phyloP scores from a whole-genome alignment of 2,797 vertebrate species.

The Sarcophilus harrisii region DNA sequence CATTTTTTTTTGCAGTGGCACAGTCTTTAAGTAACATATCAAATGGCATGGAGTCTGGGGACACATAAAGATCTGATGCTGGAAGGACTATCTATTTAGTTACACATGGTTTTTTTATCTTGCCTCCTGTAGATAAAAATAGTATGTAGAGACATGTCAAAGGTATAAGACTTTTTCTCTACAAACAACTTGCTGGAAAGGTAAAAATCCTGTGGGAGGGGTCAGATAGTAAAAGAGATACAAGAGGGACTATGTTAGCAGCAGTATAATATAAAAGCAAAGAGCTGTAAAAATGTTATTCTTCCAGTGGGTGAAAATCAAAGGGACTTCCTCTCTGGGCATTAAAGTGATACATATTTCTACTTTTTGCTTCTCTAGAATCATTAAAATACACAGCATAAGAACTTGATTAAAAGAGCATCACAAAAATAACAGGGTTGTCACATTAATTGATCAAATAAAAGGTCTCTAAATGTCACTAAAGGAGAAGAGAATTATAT shows the following conservation, averaged over 20 bases:
- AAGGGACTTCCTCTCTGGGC: not conserved
- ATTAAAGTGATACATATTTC: not conserved
- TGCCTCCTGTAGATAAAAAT: slow-evolving; percentile 44
- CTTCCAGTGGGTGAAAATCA: slow-evolving; percentile 26
- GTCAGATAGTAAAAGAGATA: not conserved
- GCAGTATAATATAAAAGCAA: slow-evolving; percentile 25
- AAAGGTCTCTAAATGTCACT: slow-evolving; percentile 8
- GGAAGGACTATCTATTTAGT: slow-evolving; percentile 4
- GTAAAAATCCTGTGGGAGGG: slow-evolving; percentile 25
- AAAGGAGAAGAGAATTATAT: not conserved
- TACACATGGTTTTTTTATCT: slow-evolving; percentile 36
- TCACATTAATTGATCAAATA: slow-evolving; percentile 7
- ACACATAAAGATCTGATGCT: slow-evolving; percentile 23
- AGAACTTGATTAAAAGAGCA: not conserved
- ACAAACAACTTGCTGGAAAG: slow-evolving; percentile 38
- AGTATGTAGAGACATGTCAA: slow-evolving; percentile 33
- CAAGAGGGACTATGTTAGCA: slow-evolving; percentile 34
- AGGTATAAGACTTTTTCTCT: slow-evolving; percentile 54
- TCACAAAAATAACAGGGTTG: slow-evolving; percentile 12
- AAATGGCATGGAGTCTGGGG: slow-evolving; percentile 3
- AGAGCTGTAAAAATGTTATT: slow-evolving; percentile 15
- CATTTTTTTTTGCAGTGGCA: slow-evolving; percentile 25
- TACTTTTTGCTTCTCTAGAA: not conserved
- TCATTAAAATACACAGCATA: slow-evolving; percentile 30
- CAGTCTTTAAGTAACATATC: slow-evolving; percentile 34